A percentile compares a stretch with the other conserved stretches of the same genome.
phyloP scores from a whole-genome alignment of 2,113 vertebrate genomes.

The Aspiorhynchus laticeps region DNA sequence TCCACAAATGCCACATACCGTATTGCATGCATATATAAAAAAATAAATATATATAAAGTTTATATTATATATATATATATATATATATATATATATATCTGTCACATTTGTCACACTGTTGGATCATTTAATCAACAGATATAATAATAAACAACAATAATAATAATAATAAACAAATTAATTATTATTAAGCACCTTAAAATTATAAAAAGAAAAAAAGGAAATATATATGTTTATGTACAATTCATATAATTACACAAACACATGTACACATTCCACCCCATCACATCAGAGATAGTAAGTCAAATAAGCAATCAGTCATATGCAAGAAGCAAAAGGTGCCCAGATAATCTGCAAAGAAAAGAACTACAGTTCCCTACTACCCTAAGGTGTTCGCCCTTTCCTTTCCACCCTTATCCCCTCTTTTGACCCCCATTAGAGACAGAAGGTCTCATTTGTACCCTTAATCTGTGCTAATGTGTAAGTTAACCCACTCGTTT shows the following conservation, averaged over 20 bases:
- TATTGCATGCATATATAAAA: no score
- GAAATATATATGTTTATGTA: background rate
- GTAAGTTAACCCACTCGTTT: conserved; percentile 37
- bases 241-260: background rate
- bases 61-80: no score
- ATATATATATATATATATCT: no score
- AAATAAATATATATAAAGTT: no score
- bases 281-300: background rate
- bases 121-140: background rate
- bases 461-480: conserved; percentile 52
- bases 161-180: background rate
- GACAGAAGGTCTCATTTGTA: conserved; percentile 58
- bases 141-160: background rate
- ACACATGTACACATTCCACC: background rate
- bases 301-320: background rate
- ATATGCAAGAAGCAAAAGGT: background rate
- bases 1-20: no score
- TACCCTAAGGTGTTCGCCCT: conserved; percentile 35
- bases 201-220: background rate
- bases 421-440: conserved; percentile 51
- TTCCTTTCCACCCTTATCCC: conserved; percentile 17
- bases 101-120: background rate
- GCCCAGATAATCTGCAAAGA: background rate
- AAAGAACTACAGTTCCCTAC: conserved; percentile 30
- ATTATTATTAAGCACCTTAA: background rate